Evolutionary conservation across 53 echinoderm and acorn worm genomes (phyloP).

Genomic region (Stichopus horrens): DNA sequence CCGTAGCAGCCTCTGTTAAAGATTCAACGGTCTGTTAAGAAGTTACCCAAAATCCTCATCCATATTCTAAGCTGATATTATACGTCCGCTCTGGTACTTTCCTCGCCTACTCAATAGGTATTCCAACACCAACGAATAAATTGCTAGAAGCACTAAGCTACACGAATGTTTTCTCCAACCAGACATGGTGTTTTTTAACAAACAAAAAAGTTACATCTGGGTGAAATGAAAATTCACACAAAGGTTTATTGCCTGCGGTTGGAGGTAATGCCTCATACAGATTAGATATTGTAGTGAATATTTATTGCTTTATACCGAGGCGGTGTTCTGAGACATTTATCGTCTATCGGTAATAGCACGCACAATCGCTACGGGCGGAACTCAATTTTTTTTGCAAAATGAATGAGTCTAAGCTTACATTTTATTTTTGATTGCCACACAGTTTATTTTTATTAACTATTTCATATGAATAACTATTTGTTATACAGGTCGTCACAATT

Average conservation of each 20-base stretch:
- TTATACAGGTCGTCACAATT: neutral
- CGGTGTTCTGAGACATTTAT: neutral
- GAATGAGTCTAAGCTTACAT: no score
- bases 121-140: neutral
- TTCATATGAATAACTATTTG: neutral
- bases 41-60: neutral
- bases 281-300: constrained; percentile 5
- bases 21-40: neutral
- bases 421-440: no score
- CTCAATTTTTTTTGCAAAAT: no score
- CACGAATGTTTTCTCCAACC: neutral
- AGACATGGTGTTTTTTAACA: neutral
- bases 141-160: neutral
- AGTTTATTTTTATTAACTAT: neutral
- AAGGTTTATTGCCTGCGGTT: constrained; percentile 15
- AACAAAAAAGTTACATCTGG: neutral
- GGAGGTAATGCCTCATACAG: neutral
- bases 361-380: neutral
- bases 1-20: constrained; percentile 3
- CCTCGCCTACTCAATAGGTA: neutral
- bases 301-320: neutral
- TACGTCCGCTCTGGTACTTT: neutral
- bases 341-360: neutral
- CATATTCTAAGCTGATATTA: neutral
- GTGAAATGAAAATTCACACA: constrained; percentile 7